Base-by-base conservation (phyloP, 1,140 invertebrate genomes). In the Drosophila melanica region DNA sequence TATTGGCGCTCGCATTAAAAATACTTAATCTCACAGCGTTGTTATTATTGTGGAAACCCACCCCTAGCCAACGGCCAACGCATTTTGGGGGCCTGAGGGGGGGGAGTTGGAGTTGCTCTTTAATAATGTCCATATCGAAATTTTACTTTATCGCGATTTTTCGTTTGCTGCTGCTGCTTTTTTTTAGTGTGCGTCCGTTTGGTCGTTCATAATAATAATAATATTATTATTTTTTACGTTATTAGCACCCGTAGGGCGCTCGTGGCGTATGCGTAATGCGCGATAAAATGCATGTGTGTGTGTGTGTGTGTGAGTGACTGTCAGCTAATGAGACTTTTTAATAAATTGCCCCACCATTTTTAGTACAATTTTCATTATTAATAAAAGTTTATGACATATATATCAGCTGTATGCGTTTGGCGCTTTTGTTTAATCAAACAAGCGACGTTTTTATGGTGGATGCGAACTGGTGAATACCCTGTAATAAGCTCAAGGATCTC, bases 341-440 rank as follows among this genome's bases (percentile, higher is more conserved):
- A 89, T 89, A 89, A 89, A 89, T 89, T 89, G 79, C 77, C 77
- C 84, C 75, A 69, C 51, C 80, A 79, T 80, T 89, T 89, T 89
- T 75, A 89, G 79, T 89, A 84, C 84, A 89, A 84, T 90, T 89
- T 89, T 89, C 84, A 89, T 89, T 89, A 89, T 89, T 89, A 89
- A 89, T 89, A 89, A 89, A 89, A 90, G 62, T 89, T 89, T 89
- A 89, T 89, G 85, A 72, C 77, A 82, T 81, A 78, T 78, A 81
- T 89, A 86, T 86, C 75, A 70, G 84, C 16, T 58, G 35, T 72
- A 54, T 71, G 14, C 16, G 39, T 66, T 27, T 57, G 45, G 23
- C 10, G 50, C 12, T 11, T 51, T 77, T 74, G 77, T 85, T 70
- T 85, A 67, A 84, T 85, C 73, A 84, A 85, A 79, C 63, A 77